Percentiles rank a stretch among this genome's conserved stretches.
phyloP scores from a whole-genome alignment of 2,888 invertebrate genomes.

The Pyrochroa serraticornis region DNA sequence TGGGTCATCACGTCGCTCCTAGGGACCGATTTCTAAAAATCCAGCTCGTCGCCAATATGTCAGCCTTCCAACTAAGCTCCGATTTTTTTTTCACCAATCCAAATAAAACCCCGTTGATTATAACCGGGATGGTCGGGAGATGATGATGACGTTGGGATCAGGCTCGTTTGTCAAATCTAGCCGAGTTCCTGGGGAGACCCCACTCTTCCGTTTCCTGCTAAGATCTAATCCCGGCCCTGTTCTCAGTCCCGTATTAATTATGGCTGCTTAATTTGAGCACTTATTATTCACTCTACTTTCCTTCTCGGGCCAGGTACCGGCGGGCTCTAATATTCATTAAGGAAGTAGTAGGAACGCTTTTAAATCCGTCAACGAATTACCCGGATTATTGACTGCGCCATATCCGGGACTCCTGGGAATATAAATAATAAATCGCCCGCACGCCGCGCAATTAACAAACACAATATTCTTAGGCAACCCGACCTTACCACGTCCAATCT shows the following conservation, averaged over 20 bases:
- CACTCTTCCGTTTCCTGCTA: slow-evolving; percentile 32
- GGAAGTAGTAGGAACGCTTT: slow-evolving; percentile 2
- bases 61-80: slow-evolving; percentile 12
- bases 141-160: slow-evolving; percentile 23
- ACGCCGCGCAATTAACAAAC: no score
- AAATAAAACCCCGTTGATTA: slow-evolving; percentile 8
- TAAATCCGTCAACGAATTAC: no score
- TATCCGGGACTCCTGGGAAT: no score
- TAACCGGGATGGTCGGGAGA: slow-evolving; percentile 9
- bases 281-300: slow-evolving; percentile 30
- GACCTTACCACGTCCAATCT: no score
- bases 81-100: not conserved
- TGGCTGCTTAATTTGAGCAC: slow-evolving; percentile 31
- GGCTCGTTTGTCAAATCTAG: slow-evolving; percentile 34
- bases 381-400: no score
- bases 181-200: slow-evolving; percentile 21
- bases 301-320: slow-evolving; percentile 9
- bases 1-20: no score
- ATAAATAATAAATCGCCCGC: no score
- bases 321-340: slow-evolving; percentile 14
- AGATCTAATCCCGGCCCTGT: slow-evolving; percentile 31
- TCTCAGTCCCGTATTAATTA: slow-evolving; percentile 34
- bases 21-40: no score
- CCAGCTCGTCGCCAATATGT: slow-evolving; percentile 6
- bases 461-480: no score